phyloP scores from a whole-genome alignment of 1,140 invertebrate genomes.

The Lethrus apterus region DNA sequence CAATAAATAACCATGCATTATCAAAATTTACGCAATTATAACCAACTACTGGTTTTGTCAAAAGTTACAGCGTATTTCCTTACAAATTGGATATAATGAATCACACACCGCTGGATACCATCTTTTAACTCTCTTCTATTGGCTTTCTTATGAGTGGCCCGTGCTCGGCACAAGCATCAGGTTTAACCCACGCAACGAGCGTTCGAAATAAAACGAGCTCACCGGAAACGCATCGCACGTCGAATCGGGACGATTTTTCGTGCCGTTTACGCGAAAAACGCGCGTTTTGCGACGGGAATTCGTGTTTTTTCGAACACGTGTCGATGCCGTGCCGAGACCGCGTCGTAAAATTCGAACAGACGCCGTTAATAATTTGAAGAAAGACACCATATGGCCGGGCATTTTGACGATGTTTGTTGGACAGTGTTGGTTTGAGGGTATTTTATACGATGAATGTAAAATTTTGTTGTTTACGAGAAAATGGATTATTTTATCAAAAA shows the following conservation, averaged over 20 bases:
- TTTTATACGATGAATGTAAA: too few species aligned
- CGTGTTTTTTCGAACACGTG: too few species aligned
- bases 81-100: constrained; percentile 25
- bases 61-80: not conserved
- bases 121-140: constrained; percentile 12
- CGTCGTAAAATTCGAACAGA: too few species aligned
- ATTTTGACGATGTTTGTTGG: constrained; percentile 10
- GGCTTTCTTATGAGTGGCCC: constrained; percentile 16
- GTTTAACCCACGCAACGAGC: constrained; percentile 23
- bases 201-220: constrained; percentile 21
- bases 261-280: too few species aligned
- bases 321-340: constrained; percentile 11
- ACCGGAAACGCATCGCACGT: constrained; percentile 21
- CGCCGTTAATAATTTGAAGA: constrained; percentile 1
- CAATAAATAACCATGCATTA: not conserved
- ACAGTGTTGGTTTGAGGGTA: too few species aligned
- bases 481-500: too few species aligned
- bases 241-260: constrained; percentile 8
- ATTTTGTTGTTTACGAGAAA: too few species aligned
- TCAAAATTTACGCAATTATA: constrained; percentile 11
- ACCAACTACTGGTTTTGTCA: constrained; percentile 10
- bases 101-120: constrained; percentile 21
- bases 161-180: constrained; percentile 23
- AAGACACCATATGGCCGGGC: constrained; percentile 20
- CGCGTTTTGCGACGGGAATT: too few species aligned